These are phyloP conservation scores for Pentamera pediparva DNA, from an alignment of 53 echinoderm and acorn worm species.

Conservation along the genomic window DNA sequence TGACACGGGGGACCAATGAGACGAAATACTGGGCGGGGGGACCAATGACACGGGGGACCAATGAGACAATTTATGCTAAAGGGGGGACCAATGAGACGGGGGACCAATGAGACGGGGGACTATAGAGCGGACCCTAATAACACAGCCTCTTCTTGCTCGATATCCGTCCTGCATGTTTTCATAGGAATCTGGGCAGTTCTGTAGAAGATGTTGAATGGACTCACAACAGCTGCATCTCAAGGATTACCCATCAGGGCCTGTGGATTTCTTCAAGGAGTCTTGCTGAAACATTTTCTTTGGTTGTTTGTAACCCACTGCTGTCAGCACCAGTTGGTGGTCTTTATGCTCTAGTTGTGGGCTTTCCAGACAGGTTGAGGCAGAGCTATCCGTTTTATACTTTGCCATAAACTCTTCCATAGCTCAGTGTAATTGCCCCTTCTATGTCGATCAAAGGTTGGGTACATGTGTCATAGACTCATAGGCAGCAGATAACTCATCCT, in stretches of 20 bases:
- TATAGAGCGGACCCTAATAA: too few relatives aligned
- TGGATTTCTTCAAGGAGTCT: not conserved
- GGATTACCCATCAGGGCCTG: constrained; percentile 1
- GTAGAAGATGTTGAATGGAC: not conserved
- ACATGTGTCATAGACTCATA: not conserved
- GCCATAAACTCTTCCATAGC: constrained; percentile 4
- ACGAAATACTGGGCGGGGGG: too few relatives aligned
- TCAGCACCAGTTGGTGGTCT: constrained; percentile 6
- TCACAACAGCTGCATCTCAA: constrained; percentile 3
- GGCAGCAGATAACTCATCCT: constrained; percentile 11
- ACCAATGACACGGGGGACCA: too few relatives aligned
- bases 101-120: too few relatives aligned
- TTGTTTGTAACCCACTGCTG: not conserved
- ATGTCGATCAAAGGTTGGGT: not conserved
- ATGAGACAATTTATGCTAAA: too few relatives aligned
- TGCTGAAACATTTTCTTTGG: constrained; percentile 2
- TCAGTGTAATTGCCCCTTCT: not conserved
- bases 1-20: too few relatives aligned
- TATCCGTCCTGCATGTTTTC: constrained; percentile 3
- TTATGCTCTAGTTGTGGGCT: constrained; percentile 13
- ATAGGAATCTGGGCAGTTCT: constrained; percentile 21
- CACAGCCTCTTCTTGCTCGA: constrained; percentile 1
- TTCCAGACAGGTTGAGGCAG: constrained; percentile 1
- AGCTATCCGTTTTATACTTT: not conserved
- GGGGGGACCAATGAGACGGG: too few relatives aligned